Base-by-base conservation (phyloP, 2,797 vertebrate genomes). In the Alosa sapidissima region DNA sequence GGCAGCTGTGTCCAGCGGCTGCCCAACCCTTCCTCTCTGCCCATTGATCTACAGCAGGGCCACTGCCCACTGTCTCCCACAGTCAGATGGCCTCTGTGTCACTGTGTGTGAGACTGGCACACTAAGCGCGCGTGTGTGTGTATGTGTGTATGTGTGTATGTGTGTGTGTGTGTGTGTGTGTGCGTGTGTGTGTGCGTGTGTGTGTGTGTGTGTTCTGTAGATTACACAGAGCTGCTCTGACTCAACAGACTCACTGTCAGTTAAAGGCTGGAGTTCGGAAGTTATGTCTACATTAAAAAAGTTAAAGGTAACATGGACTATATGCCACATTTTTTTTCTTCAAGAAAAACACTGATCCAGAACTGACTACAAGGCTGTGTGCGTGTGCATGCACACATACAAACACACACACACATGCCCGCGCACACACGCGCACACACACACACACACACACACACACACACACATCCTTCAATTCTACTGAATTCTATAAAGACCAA, bases 1-100 rank as follows among this genome's bases (percentile, higher is more conserved):
- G 86, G 87, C 68, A 81, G 86, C 4, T 88, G 85, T 83, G 87
- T 89, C 84, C 81, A 81, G 82, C 86, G 87, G 88, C 51, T 87
- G 89, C 90, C 89, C 83, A 87, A 83, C 81, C 87, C 81, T 86
- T 81, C 82, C 55, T 65, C 55, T 60, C 55, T 60, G 60, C 60
- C 60, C 24, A 65, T 28, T 65, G 24, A 28, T 28, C n/a, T 65
- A 28, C 6, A 60, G 60, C 60, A 62, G 24, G 8, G 60, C 60
- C 24, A 62, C 51, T 55, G 16, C 16, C 54, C 54, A 19, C 54
- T 21, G 54, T 21, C 19, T 55, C 16, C 54, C 19, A 19, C 54
- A 21, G 54, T 3, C 19, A 3, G 11, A 52, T 0, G 49, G 49
- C 49, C 49, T 51, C 49, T 51, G 49, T 8, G 49, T 9, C 49